Evolutionary conservation across 2,113 vertebrate genomes (phyloP).

Genomic region (Callipepla squamata): DNA sequence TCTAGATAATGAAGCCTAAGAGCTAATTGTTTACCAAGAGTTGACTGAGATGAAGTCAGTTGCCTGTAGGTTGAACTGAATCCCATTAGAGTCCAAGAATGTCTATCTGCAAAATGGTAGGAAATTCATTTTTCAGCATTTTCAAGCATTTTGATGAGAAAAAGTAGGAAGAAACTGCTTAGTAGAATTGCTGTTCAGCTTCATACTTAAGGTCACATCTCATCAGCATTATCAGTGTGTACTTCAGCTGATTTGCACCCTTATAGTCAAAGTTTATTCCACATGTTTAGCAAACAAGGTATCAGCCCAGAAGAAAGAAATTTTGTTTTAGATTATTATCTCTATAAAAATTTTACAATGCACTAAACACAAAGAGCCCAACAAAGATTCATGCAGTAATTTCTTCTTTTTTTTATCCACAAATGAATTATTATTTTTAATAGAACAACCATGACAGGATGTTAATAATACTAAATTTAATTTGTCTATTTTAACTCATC

Average conservation of each 20-base stretch:
- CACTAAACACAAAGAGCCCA: not conserved
- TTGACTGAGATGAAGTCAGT: too few relatives aligned
- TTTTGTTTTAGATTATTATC: not conserved
- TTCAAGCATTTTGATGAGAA: not conserved
- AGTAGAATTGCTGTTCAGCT: not conserved
- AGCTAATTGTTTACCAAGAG: not conserved
- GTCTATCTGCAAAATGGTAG: not conserved
- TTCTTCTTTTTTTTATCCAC: not conserved
- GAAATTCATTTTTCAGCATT: not conserved
- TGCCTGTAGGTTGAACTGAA: not conserved
- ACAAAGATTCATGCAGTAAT: not conserved
- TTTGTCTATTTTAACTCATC: slow-evolving; percentile 2
- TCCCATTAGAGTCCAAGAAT: not conserved
- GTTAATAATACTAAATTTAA: slow-evolving; percentile 1
- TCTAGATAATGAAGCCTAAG: not conserved
- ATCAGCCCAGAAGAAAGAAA: not conserved
- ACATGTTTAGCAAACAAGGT: not conserved
- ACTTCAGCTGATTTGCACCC: not conserved
- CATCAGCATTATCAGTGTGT: not conserved
- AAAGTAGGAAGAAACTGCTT: not conserved
- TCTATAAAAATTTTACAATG: not conserved
- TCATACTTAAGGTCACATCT: not conserved
- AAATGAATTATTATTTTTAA: not conserved
- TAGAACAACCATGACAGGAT: not conserved
- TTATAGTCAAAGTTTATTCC: not conserved